Evolutionary conservation across 2,797 vertebrate species (phyloP), one percentile per base, ranked within the genome.

Genomic region (Acanthurus leucopareius): DNA sequence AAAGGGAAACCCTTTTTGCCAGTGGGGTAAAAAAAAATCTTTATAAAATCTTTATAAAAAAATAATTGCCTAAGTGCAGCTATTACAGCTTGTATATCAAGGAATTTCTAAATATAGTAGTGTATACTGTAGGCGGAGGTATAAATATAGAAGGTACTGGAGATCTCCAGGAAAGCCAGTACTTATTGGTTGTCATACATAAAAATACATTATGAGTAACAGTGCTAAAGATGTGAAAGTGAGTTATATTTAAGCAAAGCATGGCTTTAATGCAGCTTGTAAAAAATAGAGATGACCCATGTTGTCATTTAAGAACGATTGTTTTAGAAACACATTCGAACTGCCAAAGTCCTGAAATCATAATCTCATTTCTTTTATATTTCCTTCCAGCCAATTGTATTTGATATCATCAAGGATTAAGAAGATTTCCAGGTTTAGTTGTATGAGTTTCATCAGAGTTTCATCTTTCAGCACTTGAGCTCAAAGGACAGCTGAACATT

Each of bases 401-500:
- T 67, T 35, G 4, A 66, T 56, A 62, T 61, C 11, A 22, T 0
- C 16, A 20, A 47, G 5, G 40, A 80, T 82, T 51, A 59, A 59
- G 5, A 45, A 59, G 28, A 57, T 77, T 66, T 73, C 60, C 80
- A 69, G 73, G 65, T 85, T 79, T 87, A 71, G 88, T 61, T 8
- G 13, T 49, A n/a, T 22, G 59, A 66, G 75, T 66, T 63, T 77
- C 70, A 42, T 70, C 77, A 58, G 87, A 58, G 87, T 84, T 83
- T 94, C 85, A 82, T 48, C 66, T 94, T 92, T 87, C 91, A 64
- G 57, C 25, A 14, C 49, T 86, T 89, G 91, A 93, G 87, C 63
- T 52, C 52, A 38, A 20, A 77, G n/a, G 79, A 90, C 94, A 95
- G 94, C 94, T 95, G 94, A 58, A 82, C 62, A 73, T 73, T 74